These are phyloP conservation scores for Ovis canadensis DNA, from an alignment of 2,113 vertebrate genomes.

Conservation along the genomic window DNA sequence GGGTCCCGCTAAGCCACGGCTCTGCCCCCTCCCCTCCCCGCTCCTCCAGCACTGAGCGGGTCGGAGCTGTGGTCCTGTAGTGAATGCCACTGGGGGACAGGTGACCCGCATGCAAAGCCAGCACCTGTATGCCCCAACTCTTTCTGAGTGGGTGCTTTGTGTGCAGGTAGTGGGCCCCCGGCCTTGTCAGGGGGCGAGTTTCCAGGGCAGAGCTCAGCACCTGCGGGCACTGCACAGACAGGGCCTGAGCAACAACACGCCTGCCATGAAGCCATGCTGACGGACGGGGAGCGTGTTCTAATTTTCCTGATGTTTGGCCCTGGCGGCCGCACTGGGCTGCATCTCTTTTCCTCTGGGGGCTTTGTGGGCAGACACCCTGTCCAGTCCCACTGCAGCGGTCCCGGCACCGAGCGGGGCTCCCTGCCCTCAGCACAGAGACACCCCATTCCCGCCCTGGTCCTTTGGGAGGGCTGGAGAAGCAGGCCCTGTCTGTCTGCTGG, in stretches of 20 bases:
- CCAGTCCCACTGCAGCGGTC: accelerated
- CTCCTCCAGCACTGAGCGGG: not conserved
- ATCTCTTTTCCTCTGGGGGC: too few species aligned
- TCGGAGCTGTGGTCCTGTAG: too few species aligned
- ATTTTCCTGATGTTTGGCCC: not conserved
- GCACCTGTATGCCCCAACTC: not conserved
- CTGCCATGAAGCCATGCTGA: accelerated
- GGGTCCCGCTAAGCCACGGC: not conserved
- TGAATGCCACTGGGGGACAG: not conserved
- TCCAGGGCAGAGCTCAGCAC: not conserved
- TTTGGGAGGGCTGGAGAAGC: not conserved
- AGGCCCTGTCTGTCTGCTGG: too few species aligned
- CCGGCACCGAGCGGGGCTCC: accelerated
- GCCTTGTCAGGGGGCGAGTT: accelerated
- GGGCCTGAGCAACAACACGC: not conserved
- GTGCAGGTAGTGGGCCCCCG: accelerated
- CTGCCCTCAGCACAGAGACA: not conserved
- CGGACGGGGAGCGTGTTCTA: accelerated
- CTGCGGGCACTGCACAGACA: not conserved
- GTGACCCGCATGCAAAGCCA: not conserved
- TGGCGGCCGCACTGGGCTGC: accelerated
- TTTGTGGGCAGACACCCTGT: not conserved
- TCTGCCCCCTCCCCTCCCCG: not conserved
- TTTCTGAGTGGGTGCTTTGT: not conserved
- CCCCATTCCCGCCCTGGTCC: not conserved